Conservation (phyloP, 53 echinoderm and acorn worm species). For the Paracentrotus lividus region DNA sequence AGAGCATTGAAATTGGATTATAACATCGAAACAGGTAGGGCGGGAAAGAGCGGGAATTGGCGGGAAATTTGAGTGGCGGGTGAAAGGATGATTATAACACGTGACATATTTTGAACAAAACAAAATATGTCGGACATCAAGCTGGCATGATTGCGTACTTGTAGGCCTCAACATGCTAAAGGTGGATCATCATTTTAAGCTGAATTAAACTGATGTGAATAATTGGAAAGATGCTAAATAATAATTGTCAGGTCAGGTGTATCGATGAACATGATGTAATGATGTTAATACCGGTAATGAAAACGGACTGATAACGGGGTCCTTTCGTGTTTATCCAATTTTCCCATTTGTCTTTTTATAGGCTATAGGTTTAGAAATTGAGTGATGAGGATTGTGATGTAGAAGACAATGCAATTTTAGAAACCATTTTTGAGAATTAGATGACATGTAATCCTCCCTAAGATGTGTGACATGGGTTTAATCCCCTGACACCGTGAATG, state of each 20-base stretch:
- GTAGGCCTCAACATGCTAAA: no score
- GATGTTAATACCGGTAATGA: slow-evolving; percentile 53
- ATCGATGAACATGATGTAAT: neutral
- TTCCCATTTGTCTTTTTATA: neutral
- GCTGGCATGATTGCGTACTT: neutral
- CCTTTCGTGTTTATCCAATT: neutral
- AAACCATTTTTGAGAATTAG: slow-evolving; percentile 34
- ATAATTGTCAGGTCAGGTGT: slow-evolving; percentile 47
- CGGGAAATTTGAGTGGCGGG: neutral
- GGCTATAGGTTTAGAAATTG: neutral
- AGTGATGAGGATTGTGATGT: neutral
- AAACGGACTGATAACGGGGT: slow-evolving; percentile 42
- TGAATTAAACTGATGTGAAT: neutral
- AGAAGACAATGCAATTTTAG: neutral
- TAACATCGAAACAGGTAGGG: neutral
- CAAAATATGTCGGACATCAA: neutral
- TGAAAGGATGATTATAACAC: slow-evolving; percentile 29
- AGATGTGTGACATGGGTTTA: slow-evolving; percentile 19
- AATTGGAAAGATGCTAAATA: neutral
- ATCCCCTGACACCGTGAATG: slow-evolving; percentile 38
- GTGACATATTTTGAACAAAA: slow-evolving; percentile 53
- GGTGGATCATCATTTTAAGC: neutral
- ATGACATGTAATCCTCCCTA: slow-evolving; percentile 31
- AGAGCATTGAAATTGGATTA: slow-evolving; percentile 26
- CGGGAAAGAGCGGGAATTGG: neutral